These are phyloP conservation scores for Protosalanx chinensis DNA, from an alignment of 2,797 vertebrate species.

Conservation along the genomic window DNA sequence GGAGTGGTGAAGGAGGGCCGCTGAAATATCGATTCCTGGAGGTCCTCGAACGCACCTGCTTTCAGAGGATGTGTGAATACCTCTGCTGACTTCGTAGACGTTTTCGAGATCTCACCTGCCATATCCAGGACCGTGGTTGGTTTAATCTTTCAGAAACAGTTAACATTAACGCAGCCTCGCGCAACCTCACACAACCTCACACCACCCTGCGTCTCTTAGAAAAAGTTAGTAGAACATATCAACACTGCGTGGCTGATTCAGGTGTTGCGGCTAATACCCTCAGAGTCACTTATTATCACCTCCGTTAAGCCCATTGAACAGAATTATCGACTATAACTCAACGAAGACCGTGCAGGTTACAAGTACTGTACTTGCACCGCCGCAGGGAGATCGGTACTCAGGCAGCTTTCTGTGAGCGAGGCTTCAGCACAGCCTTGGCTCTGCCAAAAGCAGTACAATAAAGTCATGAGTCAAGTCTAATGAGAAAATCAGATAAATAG, in stretches of 20 bases:
- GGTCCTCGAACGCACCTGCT: constrained; percentile 7
- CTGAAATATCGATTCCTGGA: neutral
- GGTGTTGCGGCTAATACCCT: neutral
- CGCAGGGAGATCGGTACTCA: constrained; percentile 23
- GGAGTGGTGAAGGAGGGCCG: constrained; percentile 15
- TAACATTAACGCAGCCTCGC: neutral
- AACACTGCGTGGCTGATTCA: neutral
- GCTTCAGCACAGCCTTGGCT: constrained; percentile 46
- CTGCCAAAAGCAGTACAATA: constrained; percentile 73
- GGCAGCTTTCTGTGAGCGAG: constrained; percentile 33
- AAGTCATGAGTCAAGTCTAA: constrained; percentile 80
- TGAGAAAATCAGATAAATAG: constrained; percentile 84
- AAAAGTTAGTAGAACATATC: neutral
- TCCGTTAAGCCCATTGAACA: neutral
- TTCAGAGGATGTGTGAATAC: neutral
- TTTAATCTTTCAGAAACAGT: neutral
- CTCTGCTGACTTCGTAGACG: neutral
- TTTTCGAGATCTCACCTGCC: neutral
- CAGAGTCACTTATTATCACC: neutral
- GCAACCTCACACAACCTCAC: neutral
- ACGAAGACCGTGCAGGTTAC: neutral
- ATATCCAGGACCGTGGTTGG: neutral
- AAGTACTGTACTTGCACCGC: constrained; percentile 30
- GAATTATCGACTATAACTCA: neutral
- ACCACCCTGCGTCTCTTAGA: neutral